Conservation (phyloP, 2,113 vertebrate genomes). For the Typhlomys cinereus region DNA sequence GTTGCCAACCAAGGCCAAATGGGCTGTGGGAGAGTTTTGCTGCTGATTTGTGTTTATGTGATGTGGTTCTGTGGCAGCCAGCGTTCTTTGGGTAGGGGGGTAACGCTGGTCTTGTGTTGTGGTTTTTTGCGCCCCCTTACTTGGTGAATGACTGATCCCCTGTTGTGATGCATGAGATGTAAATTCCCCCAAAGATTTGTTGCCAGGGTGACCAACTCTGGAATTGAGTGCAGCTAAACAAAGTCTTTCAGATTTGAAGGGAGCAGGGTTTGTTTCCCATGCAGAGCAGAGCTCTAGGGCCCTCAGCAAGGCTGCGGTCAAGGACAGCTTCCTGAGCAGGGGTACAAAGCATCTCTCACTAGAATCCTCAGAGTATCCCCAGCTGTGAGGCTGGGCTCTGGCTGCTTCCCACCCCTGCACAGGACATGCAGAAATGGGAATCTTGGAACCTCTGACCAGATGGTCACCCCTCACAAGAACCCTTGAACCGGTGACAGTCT, state of each 20-base stretch:
- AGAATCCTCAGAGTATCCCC: neutral
- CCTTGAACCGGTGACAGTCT: neutral
- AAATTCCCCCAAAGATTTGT: conserved; percentile 51
- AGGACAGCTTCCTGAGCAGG: neutral
- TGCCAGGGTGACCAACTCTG: conserved; percentile 49
- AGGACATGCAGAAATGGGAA: neutral
- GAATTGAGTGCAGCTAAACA: conserved; percentile 55
- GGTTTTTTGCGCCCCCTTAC: neutral
- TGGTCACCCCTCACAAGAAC: neutral
- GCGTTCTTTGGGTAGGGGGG: neutral
- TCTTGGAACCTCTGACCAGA: neutral
- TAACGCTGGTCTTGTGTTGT: conserved; percentile 39
- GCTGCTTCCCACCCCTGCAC: neutral
- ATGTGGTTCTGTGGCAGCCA: neutral
- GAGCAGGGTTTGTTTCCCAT: conserved; percentile 68
- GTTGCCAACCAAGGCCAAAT: conserved; percentile 72
- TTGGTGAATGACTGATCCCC: conserved; percentile 70
- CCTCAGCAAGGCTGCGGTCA: neutral
- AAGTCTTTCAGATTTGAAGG: conserved; percentile 62
- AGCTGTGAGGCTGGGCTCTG: neutral
- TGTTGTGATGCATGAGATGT: conserved; percentile 66
- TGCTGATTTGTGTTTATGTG: conserved; percentile 49
- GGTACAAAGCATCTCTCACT: neutral
- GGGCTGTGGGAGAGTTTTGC: conserved; percentile 64
- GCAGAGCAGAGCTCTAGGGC: conserved; percentile 14